Evolutionary conservation across 2,888 invertebrate species (phyloP).

Genomic region (Agrotis clavis): DNA sequence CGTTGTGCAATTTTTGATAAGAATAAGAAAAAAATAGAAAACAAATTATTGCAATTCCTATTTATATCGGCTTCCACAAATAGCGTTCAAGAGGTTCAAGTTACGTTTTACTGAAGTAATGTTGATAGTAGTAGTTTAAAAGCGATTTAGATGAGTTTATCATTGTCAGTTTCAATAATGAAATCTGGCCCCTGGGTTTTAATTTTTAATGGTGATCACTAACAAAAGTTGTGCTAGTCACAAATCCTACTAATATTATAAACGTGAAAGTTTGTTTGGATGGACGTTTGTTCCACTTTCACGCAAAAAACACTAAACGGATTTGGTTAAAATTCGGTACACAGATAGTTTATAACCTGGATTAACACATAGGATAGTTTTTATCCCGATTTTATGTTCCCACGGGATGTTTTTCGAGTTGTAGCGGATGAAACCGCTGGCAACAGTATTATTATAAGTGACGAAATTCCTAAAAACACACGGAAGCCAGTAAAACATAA

Average conservation of each 20-base stretch:
- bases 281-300: too few species aligned
- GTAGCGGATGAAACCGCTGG: too few species aligned
- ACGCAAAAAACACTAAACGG: too few species aligned
- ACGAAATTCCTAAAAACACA: conserved; percentile 5
- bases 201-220: neutral
- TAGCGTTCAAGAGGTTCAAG: neutral
- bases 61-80: neutral
- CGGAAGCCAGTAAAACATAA: conserved; percentile 22
- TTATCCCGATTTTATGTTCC: too few species aligned
- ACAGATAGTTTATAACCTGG: too few species aligned
- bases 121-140: neutral
- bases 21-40: neutral
- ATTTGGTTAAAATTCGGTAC: too few species aligned
- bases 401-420: too few species aligned
- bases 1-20: neutral
- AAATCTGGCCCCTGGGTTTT: neutral
- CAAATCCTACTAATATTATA: too few species aligned
- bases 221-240: neutral
- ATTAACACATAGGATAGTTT: too few species aligned
- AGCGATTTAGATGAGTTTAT: neutral
- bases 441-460: conserved; percentile 6
- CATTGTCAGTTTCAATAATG: neutral
- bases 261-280: too few species aligned
- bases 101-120: neutral
- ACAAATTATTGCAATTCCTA: neutral